Evolutionary conservation across 2,888 invertebrate genomes (phyloP).

Genomic region (Oscheius sp.): DNA sequence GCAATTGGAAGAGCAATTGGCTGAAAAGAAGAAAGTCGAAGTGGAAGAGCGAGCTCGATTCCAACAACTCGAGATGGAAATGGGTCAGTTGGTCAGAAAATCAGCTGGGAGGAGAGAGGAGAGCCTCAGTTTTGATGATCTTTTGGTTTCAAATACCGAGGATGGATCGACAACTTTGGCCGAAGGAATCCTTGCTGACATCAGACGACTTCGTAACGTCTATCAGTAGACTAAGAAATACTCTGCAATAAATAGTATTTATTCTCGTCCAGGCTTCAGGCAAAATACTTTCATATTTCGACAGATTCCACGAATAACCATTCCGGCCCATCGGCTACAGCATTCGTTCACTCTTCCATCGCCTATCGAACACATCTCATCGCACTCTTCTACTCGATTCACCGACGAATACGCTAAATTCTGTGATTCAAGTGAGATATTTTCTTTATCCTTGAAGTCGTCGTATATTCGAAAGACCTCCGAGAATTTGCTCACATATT

Average conservation of each 20-base stretch:
- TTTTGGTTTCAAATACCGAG: slow-evolving; percentile 4
- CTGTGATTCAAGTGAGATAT: not conserved
- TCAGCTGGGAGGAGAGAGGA: not conserved
- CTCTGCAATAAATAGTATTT: too few species aligned
- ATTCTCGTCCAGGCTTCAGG: too few species aligned
- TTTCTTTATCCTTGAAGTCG: not conserved
- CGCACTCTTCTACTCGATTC: not conserved
- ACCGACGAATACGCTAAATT: not conserved
- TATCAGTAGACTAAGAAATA: not conserved
- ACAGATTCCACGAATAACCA: not conserved
- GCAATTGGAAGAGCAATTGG: slow-evolving; percentile 1
- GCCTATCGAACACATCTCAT: not conserved
- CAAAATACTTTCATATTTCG: not conserved
- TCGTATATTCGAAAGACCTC: too few species aligned
- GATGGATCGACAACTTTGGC: slow-evolving; percentile 17
- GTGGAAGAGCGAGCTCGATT: not conserved
- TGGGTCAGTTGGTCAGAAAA: not conserved
- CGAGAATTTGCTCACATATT: too few species aligned
- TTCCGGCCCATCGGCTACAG: not conserved
- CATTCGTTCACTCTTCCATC: slow-evolving; percentile 5
- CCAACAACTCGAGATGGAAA: slow-evolving; percentile 15
- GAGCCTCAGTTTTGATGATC: not conserved
- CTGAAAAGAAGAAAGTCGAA: slow-evolving; percentile 1
- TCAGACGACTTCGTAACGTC: not conserved
- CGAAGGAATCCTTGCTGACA: slow-evolving; percentile 17